Evolutionary conservation across 2,797 vertebrate genomes (phyloP), one percentile per base, ranked within the genome.

Genomic region (Steatocranus sp.): DNA sequence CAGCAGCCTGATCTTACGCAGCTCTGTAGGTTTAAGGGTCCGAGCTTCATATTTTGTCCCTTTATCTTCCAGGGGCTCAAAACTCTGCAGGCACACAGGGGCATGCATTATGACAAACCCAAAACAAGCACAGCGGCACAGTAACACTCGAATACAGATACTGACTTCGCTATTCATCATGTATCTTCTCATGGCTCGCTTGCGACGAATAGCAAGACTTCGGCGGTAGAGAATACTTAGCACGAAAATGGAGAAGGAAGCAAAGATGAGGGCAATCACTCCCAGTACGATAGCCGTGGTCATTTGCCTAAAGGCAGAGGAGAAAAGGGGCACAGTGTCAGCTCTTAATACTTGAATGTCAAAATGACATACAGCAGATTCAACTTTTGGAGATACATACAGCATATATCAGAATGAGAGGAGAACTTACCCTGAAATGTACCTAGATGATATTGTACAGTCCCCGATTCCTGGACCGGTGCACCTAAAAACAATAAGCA

Each of bases 111-210:
- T 78, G 8, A 82, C 34, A 68, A 70, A 73, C 7, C 5, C 6
- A 48, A 32, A 27, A 3, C 6, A 83, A 82, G 4, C 49, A 41
- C 7, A 46, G 7, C 3, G 38, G 3, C 15, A 81, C 8, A 1
- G 3, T 8, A 17, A 75, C 41, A 54, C 9, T 41, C 10, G 8
- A 75, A 14, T 4, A n/a, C 9, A 75, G 20, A 77, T 5, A 73
- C 51, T 7, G 53, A 88, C 96, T 96, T 97, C 97, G 53, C 97
- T 97, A 8, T 96, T 96, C 92, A 97, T 97, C 95, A 99, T 95
- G 92, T 99, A 99, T 92, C 98, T 96, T 86, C 98, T 96, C 97
- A 98, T 98, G 2, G 98, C 97, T 78, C 98, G 94, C 89, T 99
- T 99, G 83, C 97, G 97, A 68, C 97, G 97, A 86, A 99, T 99